Base-by-base conservation (phyloP, 2,888 invertebrate genomes). In the Chironomus riparius region DNA sequence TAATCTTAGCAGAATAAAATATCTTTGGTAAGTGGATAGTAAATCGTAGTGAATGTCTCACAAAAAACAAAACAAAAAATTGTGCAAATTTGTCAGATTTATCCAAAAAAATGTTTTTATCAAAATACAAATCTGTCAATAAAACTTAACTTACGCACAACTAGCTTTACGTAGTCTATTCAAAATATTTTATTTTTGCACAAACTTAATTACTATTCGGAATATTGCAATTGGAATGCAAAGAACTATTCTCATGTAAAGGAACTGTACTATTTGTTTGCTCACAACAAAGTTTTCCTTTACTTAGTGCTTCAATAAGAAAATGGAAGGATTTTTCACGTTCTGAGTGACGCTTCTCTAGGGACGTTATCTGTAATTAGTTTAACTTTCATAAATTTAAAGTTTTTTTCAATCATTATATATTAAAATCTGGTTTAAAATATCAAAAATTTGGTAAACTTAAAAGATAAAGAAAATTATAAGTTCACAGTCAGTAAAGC, bases 231-330 rank as follows among this genome's bases (percentile, higher is more conserved):
- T 61, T 38, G 28, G 13, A 62, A 18, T 68, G 68, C 47, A 68
- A 68, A 4, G 28, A 68, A 15, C 38, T 72, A n/a, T 72, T 50
- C 12, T 71, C 21, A 13, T 69, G 24, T 21, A 38, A 38, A 38
- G 38, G 38, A 38, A 38, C 38, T 38, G 10, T 1, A 47, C 24
- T 47, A 61, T 15, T 69, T 21, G 0, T 69, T 18, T 28, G 47
- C 7, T 69, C 12, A 18, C 69, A 28, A 47, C 48, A 68, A 12
- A 68, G 15, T 68, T 68, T 68, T 61, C 84, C 84, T 78, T 84
- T 84, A 79, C 84, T 84, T n/a, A 84, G 79, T 24, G 83, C 84
- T 77, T 84, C 84, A 24, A 84, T 83, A 47, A 84, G 80, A 81
- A 84, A 81, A 76, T 84, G 84, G 69, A 84, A 79, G 10, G 84